These are phyloP conservation scores for Thereva unica DNA, from an alignment of 2,888 invertebrate genomes.

Conservation along the genomic window DNA sequence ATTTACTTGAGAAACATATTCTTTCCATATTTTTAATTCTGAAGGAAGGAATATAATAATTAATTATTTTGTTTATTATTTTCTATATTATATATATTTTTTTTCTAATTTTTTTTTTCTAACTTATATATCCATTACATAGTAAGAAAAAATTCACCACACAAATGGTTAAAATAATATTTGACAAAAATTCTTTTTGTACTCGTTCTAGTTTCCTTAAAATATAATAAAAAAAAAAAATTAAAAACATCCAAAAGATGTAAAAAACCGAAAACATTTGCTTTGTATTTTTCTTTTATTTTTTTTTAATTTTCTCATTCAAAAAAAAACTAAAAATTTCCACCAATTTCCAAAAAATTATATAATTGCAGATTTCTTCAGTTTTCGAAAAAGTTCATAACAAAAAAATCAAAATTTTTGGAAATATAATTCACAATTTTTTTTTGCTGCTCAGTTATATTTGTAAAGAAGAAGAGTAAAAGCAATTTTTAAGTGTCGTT, in stretches of 20 bases:
- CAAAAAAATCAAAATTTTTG: too few species aligned
- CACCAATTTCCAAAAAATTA: too few species aligned
- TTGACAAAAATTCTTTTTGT: slow-evolving; percentile 25
- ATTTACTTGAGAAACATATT: neutral
- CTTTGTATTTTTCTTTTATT: neutral
- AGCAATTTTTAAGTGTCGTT: too few species aligned
- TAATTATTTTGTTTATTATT: neutral
- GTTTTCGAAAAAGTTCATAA: too few species aligned
- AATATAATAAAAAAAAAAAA: slow-evolving; percentile 19
- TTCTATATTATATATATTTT: neutral
- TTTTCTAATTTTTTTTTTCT: neutral
- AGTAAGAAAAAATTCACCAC: slow-evolving; percentile 5
- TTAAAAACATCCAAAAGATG: slow-evolving; percentile 31
- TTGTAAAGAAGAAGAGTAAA: too few species aligned
- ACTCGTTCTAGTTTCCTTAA: slow-evolving; percentile 31
- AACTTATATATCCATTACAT: neutral
- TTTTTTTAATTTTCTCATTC: neutral
- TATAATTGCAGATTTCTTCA: too few species aligned
- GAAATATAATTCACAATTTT: too few species aligned
- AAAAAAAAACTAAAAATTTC: too few species aligned
- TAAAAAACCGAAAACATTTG: slow-evolving; percentile 12
- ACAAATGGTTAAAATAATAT: slow-evolving; percentile 32
- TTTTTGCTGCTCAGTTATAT: too few species aligned
- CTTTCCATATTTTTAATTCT: too few species aligned
- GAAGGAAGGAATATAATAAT: too few species aligned